Evolutionary conservation across 37 sponge, comb jelly and placozoan genomes (phyloP), one percentile per base, ranked within the genome.

Genomic region (Chondrosia reniformis): DNA sequence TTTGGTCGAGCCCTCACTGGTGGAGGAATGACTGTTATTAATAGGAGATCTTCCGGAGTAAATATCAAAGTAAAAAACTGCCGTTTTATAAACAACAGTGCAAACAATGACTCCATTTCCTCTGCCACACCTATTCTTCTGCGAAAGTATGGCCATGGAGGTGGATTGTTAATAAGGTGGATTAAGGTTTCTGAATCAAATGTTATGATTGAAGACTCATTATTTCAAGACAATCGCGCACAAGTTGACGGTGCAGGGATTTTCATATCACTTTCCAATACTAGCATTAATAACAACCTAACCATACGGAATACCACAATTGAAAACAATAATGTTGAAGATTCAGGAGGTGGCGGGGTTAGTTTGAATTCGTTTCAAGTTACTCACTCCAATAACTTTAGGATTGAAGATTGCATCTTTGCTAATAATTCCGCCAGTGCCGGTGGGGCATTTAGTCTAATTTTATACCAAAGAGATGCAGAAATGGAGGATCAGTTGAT

Each of bases 381-480:
- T 15, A 78, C 91, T 15, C 80, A 41, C 58, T 63, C 72, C 46
- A 91, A 86, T 67, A 72, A 33, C 25, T 74, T 91, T 32, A 46
- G 57, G 2, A 46, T 91, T 21, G 55, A 46, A 30, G 65, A 76
- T 32, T 83, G 84, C 31, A 17, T 8, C 1, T 91, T 91, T 43
- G 41, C 25, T 7, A 25, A 19, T 25, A 91, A 91, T 63, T 6
- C 31, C 33, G 91, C 85, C 73, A 91, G 77, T 67, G 87, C 87
- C 22, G 91, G 91, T 21, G 91, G 91, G 17, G 91, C 83, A 6
- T 62, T 91, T 57, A 85, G 91, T 77, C 27, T 86, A 36, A 84
- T 85, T 39, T 66, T 86, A 3, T 91, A 91, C 45, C 81, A 91
- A 40, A 83, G 91, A 22, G 56, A 84, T 46, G 32, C 71, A 5